A percentile compares a stretch with the other conserved stretches of the same genome.
Evolutionary conservation across 2,113 vertebrate species (phyloP).

Genomic region (Laticauda colubrina): DNA sequence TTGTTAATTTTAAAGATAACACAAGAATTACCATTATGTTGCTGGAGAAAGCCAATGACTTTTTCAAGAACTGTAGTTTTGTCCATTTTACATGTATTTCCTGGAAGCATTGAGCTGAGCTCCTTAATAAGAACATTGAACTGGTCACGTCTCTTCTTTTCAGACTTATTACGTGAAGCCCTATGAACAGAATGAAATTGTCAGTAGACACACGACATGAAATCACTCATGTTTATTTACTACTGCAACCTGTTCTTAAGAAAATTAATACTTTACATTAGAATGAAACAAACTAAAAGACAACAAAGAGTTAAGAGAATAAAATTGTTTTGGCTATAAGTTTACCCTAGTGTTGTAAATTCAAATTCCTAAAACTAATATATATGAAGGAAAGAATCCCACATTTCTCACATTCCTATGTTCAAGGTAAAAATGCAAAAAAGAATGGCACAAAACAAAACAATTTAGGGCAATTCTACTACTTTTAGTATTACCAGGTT

Average conservation of each 20-base stretch:
- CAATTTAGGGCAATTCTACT: conserved; percentile 31
- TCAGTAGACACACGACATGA: conserved; percentile 1
- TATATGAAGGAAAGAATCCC: neutral
- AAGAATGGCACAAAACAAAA: conserved; percentile 10
- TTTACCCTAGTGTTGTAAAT: neutral
- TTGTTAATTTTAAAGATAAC: neutral
- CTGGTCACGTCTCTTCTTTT: conserved; percentile 82
- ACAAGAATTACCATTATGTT: conserved; percentile 74
- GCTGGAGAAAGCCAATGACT: conserved; percentile 81
- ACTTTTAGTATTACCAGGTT: conserved; percentile 38
- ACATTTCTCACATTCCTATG: neutral
- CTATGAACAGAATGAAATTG: conserved; percentile 56
- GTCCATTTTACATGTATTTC: conserved; percentile 80
- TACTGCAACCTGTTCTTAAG: neutral
- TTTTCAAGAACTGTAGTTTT: conserved; percentile 82
- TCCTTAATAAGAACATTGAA: conserved; percentile 85
- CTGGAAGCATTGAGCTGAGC: conserved; percentile 81
- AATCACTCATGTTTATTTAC: conserved; percentile 10
- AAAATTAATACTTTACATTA: neutral
- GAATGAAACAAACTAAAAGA: neutral
- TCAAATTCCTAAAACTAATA: neutral
- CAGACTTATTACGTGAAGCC: conserved; percentile 82
- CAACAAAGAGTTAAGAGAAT: neutral
- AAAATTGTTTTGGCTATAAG: neutral
- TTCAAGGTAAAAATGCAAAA: conserved; percentile 8